Evolutionary conservation across 2,113 vertebrate genomes (phyloP), one percentile per base, ranked within the genome.

Genomic region (Brachionichthys hirsutus): DNA sequence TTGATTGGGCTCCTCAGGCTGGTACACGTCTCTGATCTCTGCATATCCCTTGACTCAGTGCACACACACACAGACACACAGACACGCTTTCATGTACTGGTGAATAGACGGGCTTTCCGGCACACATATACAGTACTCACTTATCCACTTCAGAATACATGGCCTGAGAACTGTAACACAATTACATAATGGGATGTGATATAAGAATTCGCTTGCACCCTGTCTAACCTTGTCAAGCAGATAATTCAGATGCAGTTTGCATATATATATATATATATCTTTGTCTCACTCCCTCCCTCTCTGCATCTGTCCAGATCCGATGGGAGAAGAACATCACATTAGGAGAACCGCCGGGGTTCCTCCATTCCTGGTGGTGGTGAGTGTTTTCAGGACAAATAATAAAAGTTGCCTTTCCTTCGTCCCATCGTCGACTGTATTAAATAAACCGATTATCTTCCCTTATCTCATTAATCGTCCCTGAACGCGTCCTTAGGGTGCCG

Each of bases 271-370:
- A 56, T 54, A 44, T 77, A 41, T 15, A 14, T 75, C 40, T 68
- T 9, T 42, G 11, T 54, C 19, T 67, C 30, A 46, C 43, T 51
- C 50, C 24, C 44, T 59, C 19, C 53, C 57, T 73, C 8, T 63
- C 38, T 52, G 5, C 24, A 13, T 76, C 55, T 77, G 19, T 75
- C 5, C 78, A 99, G 97, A 99, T 99, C 93, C 94, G 96, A 98
- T 99, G 97, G 97, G 97, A 99, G 93, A 99, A 98, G 93, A 99
- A 99, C 89, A 98, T 99, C 90, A 99, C 96, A 45, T 90, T 99
- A 91, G 97, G 97, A 73, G 97, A 99, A 77, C 97, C 97, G 75
- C 97, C 97, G 40, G 97, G 97, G 94, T 99, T 99, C 90, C 92
- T 99, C 77, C 96, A 99, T 84, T 99, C 96, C 63, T 99, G 96